phyloP scores from a whole-genome alignment of 2,888 invertebrate genomes.

The Drosophila melanosoma region DNA sequence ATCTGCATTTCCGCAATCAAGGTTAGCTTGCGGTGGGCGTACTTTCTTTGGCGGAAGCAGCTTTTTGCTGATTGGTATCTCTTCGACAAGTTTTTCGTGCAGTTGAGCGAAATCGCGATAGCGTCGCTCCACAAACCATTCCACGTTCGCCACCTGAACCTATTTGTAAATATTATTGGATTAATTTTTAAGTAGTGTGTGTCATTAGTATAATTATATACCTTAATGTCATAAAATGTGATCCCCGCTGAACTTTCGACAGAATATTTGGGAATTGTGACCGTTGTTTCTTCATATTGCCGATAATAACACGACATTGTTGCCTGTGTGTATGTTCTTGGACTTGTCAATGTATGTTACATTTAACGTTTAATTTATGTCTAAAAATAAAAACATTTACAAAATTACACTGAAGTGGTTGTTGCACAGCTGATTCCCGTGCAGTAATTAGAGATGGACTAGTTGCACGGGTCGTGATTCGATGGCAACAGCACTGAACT shows the following conservation, averaged over 20 bases:
- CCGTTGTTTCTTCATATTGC: conserved; percentile 88
- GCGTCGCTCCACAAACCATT: conserved; percentile 93
- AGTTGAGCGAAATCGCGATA: conserved; percentile 96
- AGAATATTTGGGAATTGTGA: conserved; percentile 88
- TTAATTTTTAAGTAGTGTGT: background rate
- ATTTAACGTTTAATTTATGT: conserved; percentile 21
- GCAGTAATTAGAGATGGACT: conserved; percentile 12
- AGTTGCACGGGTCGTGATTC: background rate
- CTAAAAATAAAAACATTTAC: conserved; percentile 29
- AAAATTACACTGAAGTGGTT: conserved; percentile 11
- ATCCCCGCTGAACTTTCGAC: conserved; percentile 87
- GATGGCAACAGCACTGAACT: background rate
- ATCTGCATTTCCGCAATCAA: background rate
- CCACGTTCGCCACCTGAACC: conserved; percentile 88
- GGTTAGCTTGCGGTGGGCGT: conserved; percentile 43
- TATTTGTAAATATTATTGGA: background rate
- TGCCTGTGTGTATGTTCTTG: conserved; percentile 41
- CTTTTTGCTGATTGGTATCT: conserved; percentile 93
- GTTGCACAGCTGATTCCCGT: conserved; percentile 42
- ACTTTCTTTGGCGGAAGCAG: conserved; percentile 96
- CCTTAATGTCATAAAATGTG: conserved; percentile 90
- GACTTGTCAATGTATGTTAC: conserved; percentile 4
- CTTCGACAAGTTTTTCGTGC: conserved; percentile 92
- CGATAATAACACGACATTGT: conserved; percentile 91
- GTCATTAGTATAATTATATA: conserved; percentile 35